These are phyloP conservation scores for Chaetoderma sp. DNA, from an alignment of 2,888 invertebrate genomes.

Conservation along the genomic window DNA sequence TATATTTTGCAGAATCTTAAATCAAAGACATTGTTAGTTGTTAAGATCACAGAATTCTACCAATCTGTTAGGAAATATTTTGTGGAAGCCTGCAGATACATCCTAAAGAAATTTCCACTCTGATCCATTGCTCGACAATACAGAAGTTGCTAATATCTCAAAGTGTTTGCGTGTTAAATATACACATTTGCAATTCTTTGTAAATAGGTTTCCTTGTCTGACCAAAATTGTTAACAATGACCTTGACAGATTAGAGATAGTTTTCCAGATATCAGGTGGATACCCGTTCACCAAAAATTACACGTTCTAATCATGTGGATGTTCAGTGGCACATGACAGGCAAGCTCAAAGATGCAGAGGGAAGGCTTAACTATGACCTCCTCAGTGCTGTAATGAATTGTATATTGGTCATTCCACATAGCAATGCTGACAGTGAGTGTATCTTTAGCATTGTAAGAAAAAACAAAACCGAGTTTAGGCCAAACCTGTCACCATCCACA, in stretches of 20 bases:
- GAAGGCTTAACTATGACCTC: conserved; percentile 10
- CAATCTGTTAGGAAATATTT: conserved; percentile 21
- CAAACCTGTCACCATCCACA: conserved; percentile 20
- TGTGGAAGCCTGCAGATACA: conserved; percentile 24
- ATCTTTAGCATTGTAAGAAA: conserved; percentile 37
- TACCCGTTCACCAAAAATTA: conserved; percentile 1
- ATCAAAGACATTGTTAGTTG: conserved; percentile 24
- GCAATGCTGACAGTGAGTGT: conserved; percentile 39
- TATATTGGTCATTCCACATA: conserved; percentile 40
- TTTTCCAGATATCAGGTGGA: conserved; percentile 24
- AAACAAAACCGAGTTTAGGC: conserved; percentile 37
- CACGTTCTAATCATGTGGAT: conserved; percentile 29
- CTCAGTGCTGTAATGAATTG: conserved; percentile 29
- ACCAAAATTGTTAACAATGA: background rate
- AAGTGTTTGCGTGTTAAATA: conserved; percentile 5
- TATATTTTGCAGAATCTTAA: conserved; percentile 19
- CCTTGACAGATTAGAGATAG: conserved; percentile 24
- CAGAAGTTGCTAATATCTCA: conserved; percentile 32
- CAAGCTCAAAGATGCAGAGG: conserved; percentile 24
- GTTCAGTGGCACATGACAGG: conserved; percentile 24
- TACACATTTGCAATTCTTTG: conserved; percentile 14
- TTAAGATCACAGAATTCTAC: conserved; percentile 27
- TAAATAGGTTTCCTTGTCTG: conserved; percentile 28
- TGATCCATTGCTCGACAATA: conserved; percentile 31
- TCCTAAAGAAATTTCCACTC: conserved; percentile 32